These are phyloP conservation scores for Pipistrellus kuhlii DNA, from an alignment of 2,797 vertebrate genomes.

Conservation along the genomic window DNA sequence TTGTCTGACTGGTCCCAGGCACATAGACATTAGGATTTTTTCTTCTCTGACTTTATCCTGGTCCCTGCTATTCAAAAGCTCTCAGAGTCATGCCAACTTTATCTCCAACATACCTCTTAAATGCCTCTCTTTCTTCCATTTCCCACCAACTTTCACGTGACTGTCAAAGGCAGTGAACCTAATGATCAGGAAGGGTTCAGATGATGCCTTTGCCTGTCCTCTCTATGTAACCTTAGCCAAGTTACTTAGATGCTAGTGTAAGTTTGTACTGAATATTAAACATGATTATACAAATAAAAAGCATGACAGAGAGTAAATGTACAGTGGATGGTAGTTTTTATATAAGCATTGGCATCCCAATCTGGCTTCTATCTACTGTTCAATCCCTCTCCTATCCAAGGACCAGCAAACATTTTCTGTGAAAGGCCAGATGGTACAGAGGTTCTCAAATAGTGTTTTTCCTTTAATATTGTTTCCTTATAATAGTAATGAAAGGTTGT, in stretches of 20 bases:
- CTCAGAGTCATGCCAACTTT: neutral
- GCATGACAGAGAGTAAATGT: neutral
- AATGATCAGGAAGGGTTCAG: neutral
- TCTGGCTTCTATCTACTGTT: neutral
- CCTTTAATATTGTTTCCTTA: neutral
- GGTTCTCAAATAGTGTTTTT: neutral
- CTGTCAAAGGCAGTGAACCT: neutral
- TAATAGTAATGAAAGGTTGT: neutral
- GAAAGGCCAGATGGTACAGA: neutral
- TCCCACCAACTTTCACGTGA: neutral
- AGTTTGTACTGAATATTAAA: neutral
- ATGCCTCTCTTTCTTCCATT: neutral
- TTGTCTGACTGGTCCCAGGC: neutral
- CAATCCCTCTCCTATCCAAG: neutral
- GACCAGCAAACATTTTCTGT: neutral
- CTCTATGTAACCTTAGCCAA: neutral
- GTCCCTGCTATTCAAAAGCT: neutral
- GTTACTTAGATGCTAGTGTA: neutral
- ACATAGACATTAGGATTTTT: neutral
- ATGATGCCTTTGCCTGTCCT: neutral
- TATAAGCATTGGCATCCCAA: neutral
- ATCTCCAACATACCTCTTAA: neutral
- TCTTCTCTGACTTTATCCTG: neutral
- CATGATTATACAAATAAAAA: slow-evolving; percentile 35
- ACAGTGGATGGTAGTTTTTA: slow-evolving; percentile 17